phyloP scores from a whole-genome alignment of 2,113 vertebrate genomes.

The Agapornis roseicollis region DNA sequence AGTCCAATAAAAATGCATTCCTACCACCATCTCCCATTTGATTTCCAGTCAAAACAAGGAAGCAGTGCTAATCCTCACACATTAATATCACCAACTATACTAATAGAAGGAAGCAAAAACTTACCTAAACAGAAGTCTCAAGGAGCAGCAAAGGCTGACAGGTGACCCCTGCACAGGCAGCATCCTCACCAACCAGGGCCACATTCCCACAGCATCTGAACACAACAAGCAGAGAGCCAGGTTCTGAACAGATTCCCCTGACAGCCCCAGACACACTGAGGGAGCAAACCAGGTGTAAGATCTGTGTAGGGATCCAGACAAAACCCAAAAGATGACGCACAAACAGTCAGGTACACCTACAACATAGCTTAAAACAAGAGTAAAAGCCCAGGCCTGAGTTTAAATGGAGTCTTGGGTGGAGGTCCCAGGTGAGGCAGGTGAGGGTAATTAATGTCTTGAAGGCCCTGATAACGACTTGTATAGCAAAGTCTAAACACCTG shows the following conservation, averaged over 20 bases:
- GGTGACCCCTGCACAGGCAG: background rate
- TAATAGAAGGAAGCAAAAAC: background rate
- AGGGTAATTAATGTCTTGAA: background rate
- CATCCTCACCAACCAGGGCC: background rate
- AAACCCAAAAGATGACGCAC: background rate
- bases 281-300: fast-evolving
- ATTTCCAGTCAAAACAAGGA: background rate
- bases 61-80: background rate
- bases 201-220: background rate
- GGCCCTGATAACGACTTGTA: background rate
- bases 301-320: background rate
- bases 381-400: background rate
- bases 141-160: background rate
- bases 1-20: background rate
- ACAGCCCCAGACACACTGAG: fast-evolving
- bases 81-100: background rate
- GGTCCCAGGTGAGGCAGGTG: background rate
- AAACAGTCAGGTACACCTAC: background rate
- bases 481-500: background rate
- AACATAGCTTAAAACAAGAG: background rate
- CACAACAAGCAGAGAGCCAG: background rate
- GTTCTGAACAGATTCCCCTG: background rate
- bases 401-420: background rate
- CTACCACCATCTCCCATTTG: background rate
- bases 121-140: background rate